Evolutionary conservation across 92 coral and sea anemone species (phyloP).

Genomic region (Epizoanthus ramosus): DNA sequence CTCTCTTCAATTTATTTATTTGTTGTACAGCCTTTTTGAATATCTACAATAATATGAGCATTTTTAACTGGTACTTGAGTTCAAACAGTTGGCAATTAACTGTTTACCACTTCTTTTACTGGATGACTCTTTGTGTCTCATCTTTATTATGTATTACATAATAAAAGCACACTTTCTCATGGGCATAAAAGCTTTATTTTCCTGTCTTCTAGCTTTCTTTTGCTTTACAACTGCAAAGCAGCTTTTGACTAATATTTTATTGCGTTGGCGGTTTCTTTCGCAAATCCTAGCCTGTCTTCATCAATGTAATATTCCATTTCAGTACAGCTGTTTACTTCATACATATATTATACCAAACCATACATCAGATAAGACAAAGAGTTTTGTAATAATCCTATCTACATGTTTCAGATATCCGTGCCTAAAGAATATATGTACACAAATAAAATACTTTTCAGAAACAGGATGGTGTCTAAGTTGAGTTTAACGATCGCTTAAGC

Average conservation of each 20-base stretch:
- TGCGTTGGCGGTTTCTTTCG: slow-evolving; percentile 22
- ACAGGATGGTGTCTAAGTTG: slow-evolving; percentile 15
- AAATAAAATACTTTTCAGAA: slow-evolving; percentile 8
- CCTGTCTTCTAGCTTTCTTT: too few species aligned
- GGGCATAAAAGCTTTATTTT: too few species aligned
- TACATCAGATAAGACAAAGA: slow-evolving; percentile 25
- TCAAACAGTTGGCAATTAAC: too few species aligned
- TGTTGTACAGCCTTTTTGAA: too few species aligned
- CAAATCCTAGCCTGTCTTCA: slow-evolving; percentile 11
- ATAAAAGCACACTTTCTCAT: too few species aligned
- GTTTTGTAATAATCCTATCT: slow-evolving; percentile 10
- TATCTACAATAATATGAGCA: too few species aligned
- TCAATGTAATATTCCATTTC: background rate
- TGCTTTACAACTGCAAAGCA: too few species aligned
- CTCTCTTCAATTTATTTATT: too few species aligned
- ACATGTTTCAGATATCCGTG: slow-evolving; percentile 17
- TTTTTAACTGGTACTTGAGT: too few species aligned
- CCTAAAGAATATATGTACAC: background rate
- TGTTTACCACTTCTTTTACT: too few species aligned
- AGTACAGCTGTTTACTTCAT: slow-evolving; percentile 28
- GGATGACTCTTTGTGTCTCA: too few species aligned
- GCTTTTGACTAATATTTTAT: background rate
- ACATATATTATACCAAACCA: slow-evolving; percentile 23
- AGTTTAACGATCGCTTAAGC: slow-evolving; percentile 34
- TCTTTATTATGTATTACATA: too few species aligned